Base-by-base conservation (phyloP, 2,797 vertebrate species). In the Monodelphis domestica region DNA sequence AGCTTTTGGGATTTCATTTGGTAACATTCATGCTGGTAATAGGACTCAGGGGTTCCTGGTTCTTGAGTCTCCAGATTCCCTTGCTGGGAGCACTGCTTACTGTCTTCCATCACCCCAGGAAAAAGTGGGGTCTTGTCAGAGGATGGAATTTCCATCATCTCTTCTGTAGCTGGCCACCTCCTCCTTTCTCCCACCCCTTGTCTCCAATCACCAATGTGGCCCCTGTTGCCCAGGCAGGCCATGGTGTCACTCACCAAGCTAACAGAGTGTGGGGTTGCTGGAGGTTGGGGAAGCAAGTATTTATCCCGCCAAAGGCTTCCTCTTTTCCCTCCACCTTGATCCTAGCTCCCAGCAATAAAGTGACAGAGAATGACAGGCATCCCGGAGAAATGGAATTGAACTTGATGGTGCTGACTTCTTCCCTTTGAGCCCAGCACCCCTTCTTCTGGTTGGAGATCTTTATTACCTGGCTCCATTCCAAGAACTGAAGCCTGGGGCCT, bases 81-180 rank as follows among this genome's bases (percentile, higher is more conserved):
- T 0, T 12, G 38, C 38, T 4, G 0, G 0, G 7, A 53, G 54
- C 91, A 53, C 24, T 51, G n/a, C 45, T 38, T n/a, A 21, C 0
- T 21, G 0, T 7, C 52, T 30, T 84, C 70, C n/a, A 29, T 87
- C 0, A 3, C 29, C 38, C 70, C n/a, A 78, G 3, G 1, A 1
- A 26, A 38, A 55, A 24, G 30, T 29, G 28, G 45, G 14, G 15
- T 53, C 7, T 38, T 24, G 51, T 93, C 63, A 29, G 10, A 15
- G 9, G 0, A 51, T 53, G 28, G 59, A 1, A 4, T n/a, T n/a
- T n/a, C n/a, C n/a, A 17, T 0, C 0, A 11, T 54, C 28, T 30
- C 33, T 0, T 0, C 29, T 12, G 1, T 14, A 2, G 26, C 6
- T n/a, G n/a, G 12, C 1, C n/a, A n/a, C n/a, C n/a, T n/a, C n/a